A percentile compares a stretch with the other conserved stretches of the same genome.
phyloP scores from a whole-genome alignment of 64 coral and sea anemone species.

The Pachyseris speciosa region DNA sequence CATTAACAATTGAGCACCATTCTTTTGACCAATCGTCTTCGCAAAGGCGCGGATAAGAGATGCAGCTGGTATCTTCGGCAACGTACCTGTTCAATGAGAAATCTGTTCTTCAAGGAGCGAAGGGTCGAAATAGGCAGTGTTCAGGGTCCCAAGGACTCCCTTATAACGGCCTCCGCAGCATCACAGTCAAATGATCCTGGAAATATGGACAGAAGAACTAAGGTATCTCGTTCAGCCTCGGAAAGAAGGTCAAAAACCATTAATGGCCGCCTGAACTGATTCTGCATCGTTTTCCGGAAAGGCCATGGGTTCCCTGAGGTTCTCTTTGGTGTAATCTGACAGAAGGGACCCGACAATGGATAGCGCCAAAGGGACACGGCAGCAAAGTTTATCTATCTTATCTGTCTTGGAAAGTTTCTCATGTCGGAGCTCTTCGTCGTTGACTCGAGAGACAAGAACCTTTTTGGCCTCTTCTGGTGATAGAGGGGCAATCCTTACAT shows the following conservation, averaged over 20 bases:
- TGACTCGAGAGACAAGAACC: not conserved
- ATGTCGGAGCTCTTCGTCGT: not conserved
- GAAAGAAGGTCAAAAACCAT: slow-evolving; percentile 10
- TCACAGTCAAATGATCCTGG: slow-evolving; percentile 27
- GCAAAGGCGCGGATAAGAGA: slow-evolving; percentile 29
- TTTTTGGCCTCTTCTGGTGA: not conserved
- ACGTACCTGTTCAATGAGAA: not conserved
- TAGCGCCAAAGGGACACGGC: slow-evolving; percentile 30
- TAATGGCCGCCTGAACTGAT: not conserved
- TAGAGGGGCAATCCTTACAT: not conserved
- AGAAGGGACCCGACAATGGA: slow-evolving; percentile 46
- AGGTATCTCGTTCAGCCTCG: not conserved
- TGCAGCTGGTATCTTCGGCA: slow-evolving; percentile 25
- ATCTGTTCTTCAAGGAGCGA: not conserved
- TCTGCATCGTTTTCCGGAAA: not conserved
- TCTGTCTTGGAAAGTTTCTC: not conserved
- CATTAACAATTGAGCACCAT: not conserved
- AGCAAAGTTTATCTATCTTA: slow-evolving; percentile 25
- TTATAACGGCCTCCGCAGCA: slow-evolving; percentile 17
- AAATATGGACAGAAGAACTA: slow-evolving; percentile 35
- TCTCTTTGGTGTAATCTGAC: not conserved
- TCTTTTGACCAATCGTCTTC: not conserved
- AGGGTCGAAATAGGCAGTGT: not conserved
- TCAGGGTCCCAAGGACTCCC: not conserved
- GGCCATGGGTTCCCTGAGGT: not conserved